Evolutionary conservation across 1,140 invertebrate genomes (phyloP).

Genomic region (Parasteatoda tepidariorum): DNA sequence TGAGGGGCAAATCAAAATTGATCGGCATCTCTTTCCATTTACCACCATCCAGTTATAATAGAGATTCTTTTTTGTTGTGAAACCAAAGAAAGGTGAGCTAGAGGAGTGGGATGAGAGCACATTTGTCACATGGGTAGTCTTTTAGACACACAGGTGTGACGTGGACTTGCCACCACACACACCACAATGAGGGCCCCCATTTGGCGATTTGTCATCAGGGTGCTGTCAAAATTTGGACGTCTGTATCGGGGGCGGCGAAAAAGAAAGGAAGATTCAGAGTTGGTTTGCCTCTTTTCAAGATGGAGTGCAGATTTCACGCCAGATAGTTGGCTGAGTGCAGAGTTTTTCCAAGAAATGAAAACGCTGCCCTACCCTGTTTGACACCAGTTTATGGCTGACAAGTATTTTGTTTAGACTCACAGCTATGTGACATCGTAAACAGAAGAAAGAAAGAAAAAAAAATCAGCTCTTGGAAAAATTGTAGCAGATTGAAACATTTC

Average conservation of each 20-base stretch:
- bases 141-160: background rate
- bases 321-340: no score
- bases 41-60: background rate
- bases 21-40: background rate
- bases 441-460: no score
- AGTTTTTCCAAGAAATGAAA: no score
- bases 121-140: background rate
- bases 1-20: background rate
- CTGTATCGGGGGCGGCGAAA: background rate
- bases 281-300: background rate
- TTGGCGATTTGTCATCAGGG: background rate
- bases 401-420: no score
- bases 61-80: background rate
- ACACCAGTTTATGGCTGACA: no score
- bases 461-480: no score
- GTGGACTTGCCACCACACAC: background rate
- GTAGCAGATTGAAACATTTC: no score
- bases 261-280: background rate
- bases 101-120: background rate
- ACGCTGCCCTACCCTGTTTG: no score
- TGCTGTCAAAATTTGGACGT: background rate
- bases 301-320: no score
- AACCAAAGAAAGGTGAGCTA: no score
- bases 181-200: background rate
- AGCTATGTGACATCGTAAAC: no score